Percentiles rank a stretch among this genome's conserved stretches.
Conservation (phyloP, 2,888 invertebrate species). For the Acanthosepion pharaonis region DNA sequence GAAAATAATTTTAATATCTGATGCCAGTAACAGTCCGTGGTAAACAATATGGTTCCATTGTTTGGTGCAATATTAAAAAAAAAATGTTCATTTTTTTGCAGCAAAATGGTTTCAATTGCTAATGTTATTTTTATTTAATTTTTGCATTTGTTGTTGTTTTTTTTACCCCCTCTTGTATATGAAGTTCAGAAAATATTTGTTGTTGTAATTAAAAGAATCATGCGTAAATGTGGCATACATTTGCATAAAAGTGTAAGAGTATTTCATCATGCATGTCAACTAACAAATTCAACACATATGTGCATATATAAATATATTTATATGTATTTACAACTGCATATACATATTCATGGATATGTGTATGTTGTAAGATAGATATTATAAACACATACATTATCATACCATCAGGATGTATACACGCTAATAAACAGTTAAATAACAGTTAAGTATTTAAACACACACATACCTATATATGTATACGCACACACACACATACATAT, state of each 20-base stretch:
- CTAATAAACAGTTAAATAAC: too few relatives aligned
- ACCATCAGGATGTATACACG: too few relatives aligned
- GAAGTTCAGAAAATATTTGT: slow-evolving; percentile 4
- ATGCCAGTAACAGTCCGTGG: slow-evolving; percentile 17
- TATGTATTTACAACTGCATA: not conserved
- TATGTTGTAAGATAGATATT: not conserved
- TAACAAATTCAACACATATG: not conserved
- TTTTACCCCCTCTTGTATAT: not conserved
- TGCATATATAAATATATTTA: not conserved
- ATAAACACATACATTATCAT: too few relatives aligned
- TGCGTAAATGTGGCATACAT: not conserved
- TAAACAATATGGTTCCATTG: not conserved
- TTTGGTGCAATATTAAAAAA: slow-evolving; percentile 20
- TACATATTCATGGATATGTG: not conserved
- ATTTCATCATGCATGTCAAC: not conserved
- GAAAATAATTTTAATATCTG: not conserved
- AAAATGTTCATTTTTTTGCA: not conserved
- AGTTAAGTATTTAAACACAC: too few relatives aligned
- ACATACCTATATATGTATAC: too few relatives aligned
- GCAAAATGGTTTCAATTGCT: not conserved
- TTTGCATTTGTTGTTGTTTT: not conserved
- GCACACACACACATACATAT: too few relatives aligned
- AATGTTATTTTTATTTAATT: slow-evolving; percentile 33
- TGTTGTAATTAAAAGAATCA: not conserved
- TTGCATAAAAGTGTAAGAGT: not conserved